Evolutionary conservation across 2,888 invertebrate species (phyloP), one percentile per base, ranked within the genome.

Genomic region (Tachina grossa): DNA sequence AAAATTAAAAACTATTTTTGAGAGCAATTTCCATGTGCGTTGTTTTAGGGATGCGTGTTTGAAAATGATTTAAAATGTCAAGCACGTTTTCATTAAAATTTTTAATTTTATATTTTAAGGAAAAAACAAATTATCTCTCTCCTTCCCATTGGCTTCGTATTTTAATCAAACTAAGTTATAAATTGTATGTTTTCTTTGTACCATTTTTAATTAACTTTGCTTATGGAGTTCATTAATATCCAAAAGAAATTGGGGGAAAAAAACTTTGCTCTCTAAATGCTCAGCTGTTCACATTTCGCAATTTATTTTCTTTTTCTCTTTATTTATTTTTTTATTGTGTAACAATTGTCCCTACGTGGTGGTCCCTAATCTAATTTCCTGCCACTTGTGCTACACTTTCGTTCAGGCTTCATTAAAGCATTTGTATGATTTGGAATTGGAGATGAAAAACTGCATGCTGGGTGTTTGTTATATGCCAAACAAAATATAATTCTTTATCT

Each of bases 281-380:
- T 41, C 0, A 5, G 19, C 11, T 43, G 13, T 55, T 57, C 49
- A 72, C 16, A 39, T 51, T 14, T 51, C 31, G 4, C 9, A 8
- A n/a, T 8, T 45, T 6, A 45, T 41, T 22, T 19, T 5, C 0
- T 19, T 16, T 49, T 5, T 41, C n/a, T 53, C 5, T 31, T 31
- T 31, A 31, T 2, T 31, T 31, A 6, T 53, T 63, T 51, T 41
- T 59, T 41, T 0, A 1, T 16, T 55, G 13, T 19, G 6, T 1
- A 22, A 22, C 47, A 57, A 55, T 9, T 66, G 31, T 81, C 66
- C 51, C 22, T 16, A 22, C 9, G 49, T 31, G 47, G 14, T 51
- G 71, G 65, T 77, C 65, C 71, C 71, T 59, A 51, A 77, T 72
- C 77, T 65, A 77, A 83, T 83, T 83, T 77, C 11, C 71, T 77